A percentile compares a stretch with the other conserved stretches of the same genome.
These are phyloP conservation scores for Stichodactyla mertensii DNA, from an alignment of 64 coral and sea anemone genomes.

Conservation along the genomic window DNA sequence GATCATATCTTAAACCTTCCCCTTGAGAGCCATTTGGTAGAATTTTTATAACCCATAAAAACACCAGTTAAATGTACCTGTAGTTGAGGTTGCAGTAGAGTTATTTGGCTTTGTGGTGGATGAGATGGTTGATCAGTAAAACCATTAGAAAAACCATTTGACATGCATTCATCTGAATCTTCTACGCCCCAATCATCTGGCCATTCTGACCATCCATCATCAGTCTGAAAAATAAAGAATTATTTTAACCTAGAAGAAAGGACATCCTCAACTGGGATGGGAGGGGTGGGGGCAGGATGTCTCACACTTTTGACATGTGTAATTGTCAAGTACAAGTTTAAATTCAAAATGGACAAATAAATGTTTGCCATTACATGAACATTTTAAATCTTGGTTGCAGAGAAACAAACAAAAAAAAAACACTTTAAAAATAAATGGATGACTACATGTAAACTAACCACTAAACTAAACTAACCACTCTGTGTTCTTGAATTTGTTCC, in stretches of 20 bases:
- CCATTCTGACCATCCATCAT: slow-evolving; percentile 14
- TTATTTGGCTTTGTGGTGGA: not conserved
- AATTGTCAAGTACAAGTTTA: too few relatives aligned
- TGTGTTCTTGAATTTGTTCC: not conserved
- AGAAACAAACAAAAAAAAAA: too few relatives aligned
- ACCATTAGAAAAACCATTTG: slow-evolving; percentile 8
- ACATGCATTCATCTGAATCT: not conserved
- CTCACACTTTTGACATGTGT: too few relatives aligned
- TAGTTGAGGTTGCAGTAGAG: not conserved
- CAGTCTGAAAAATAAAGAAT: not conserved
- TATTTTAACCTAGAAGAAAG: not conserved
- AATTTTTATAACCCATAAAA: not conserved
- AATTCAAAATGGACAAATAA: too few relatives aligned
- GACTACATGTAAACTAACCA: not conserved
- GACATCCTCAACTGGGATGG: too few relatives aligned
- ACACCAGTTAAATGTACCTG: not conserved
- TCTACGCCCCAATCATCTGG: slow-evolving; percentile 2
- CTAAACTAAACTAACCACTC: not conserved
- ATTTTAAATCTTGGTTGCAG: too few relatives aligned
- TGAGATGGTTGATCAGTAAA: not conserved
- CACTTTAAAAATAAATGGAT: too few relatives aligned
- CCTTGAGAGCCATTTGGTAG: too few relatives aligned
- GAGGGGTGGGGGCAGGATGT: too few relatives aligned
- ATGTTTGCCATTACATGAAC: too few relatives aligned
- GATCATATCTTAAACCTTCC: too few relatives aligned